Conservation (phyloP, 23 tunicate genomes). For the Diplosoma virens region DNA sequence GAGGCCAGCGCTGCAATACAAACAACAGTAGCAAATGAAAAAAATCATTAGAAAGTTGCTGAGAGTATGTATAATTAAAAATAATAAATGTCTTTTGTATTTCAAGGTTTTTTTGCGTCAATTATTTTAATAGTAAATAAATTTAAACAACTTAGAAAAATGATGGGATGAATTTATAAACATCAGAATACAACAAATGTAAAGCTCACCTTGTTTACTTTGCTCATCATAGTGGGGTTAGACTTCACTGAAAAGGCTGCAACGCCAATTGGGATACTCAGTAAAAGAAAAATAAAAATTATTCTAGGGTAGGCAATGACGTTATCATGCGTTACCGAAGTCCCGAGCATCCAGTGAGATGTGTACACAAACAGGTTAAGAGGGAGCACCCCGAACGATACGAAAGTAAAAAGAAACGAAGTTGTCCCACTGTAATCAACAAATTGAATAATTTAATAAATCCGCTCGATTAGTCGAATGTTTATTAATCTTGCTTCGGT, state of each 20-base stretch:
- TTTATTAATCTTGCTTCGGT: background rate
- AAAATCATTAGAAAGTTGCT: too few species aligned
- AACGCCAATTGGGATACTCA: slow-evolving; percentile 30
- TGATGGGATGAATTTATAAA: too few species aligned
- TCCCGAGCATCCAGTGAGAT: slow-evolving; percentile 39
- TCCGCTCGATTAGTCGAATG: background rate
- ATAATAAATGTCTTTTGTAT: too few species aligned
- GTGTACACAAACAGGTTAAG: slow-evolving; percentile 51
- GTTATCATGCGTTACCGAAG: slow-evolving; percentile 6
- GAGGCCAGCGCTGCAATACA: too few species aligned
- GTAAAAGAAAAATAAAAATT: slow-evolving; percentile 25
- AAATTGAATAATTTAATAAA: background rate
- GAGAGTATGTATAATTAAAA: too few species aligned
- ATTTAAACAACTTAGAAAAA: too few species aligned
- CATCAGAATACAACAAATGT: too few species aligned
- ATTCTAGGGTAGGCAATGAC: slow-evolving; percentile 41
- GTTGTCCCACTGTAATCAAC: background rate
- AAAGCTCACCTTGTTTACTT: background rate
- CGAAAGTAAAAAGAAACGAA: slow-evolving; percentile 15
- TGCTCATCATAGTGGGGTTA: background rate
- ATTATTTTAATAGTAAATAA: too few species aligned
- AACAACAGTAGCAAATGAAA: too few species aligned
- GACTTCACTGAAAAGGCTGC: slow-evolving; percentile 29
- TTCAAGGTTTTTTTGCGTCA: too few species aligned
- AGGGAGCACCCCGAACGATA: slow-evolving; percentile 39